These are phyloP conservation scores for Cyanoderma ruficeps DNA, from an alignment of 2,113 vertebrate species.

Conservation along the genomic window DNA sequence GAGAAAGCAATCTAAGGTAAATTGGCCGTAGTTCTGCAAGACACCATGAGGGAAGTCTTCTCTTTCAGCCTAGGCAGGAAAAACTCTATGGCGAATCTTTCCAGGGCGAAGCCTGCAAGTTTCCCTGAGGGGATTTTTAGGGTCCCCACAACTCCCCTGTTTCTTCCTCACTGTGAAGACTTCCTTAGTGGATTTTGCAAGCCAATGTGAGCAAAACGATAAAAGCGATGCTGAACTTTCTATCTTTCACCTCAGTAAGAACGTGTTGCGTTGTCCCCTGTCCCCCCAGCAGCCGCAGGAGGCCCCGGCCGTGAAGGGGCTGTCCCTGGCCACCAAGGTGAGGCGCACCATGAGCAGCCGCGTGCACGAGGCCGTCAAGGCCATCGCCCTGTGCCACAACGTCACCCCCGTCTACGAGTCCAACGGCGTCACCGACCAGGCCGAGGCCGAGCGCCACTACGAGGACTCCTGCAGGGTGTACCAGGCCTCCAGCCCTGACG, in stretches of 20 bases:
- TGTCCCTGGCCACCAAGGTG: constrained; percentile 86
- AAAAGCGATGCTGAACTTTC: too few species aligned
- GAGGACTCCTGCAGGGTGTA: constrained; percentile 96
- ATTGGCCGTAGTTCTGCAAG: background rate
- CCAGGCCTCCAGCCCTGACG: constrained; percentile 95
- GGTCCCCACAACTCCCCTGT: too few species aligned
- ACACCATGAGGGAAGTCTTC: background rate
- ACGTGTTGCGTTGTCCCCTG: accelerated
- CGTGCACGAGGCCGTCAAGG: constrained; percentile 95
- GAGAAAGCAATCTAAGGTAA: background rate
- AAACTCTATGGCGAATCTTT: too few species aligned
- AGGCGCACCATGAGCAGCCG: constrained; percentile 95
- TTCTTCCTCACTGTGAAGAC: too few species aligned
- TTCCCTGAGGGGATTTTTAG: too few species aligned
- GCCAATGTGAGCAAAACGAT: too few species aligned
- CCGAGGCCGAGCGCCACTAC: constrained; percentile 93
- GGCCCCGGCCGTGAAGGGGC: constrained; percentile 83
- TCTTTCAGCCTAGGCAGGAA: background rate
- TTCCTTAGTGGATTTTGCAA: too few species aligned
- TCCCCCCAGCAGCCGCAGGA: constrained; percentile 59
- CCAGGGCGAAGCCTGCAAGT: too few species aligned
- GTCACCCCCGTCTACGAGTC: constrained; percentile 94
- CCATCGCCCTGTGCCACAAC: constrained; percentile 94
- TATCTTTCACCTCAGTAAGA: background rate
- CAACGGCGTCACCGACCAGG: constrained; percentile 93